Base-by-base conservation (phyloP, 2,888 invertebrate genomes). In the Toxonevra muliebris region DNA sequence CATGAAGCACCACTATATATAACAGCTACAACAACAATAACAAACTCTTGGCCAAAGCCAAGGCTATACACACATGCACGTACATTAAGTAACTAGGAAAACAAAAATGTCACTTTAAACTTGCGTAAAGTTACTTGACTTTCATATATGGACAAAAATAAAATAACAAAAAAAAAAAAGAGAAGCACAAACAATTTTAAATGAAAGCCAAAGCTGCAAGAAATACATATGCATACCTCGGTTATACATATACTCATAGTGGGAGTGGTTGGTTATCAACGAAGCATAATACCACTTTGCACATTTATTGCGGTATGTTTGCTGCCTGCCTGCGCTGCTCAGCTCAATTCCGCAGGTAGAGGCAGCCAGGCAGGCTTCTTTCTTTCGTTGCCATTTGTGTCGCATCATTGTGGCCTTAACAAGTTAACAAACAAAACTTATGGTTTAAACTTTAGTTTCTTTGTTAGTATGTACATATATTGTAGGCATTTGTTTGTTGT, bases 261-360 rank as follows among this genome's bases (percentile, higher is more conserved):
- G 75, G 74, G 75, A 73, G 75, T 72, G 69, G 67, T 30, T 45
- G 62, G 50, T 66, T 30, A 30, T 30, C 17, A 30, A 20, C 60
- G 48, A 45, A 59, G 59, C 45, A 41, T 59, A 43, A 9, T 43
- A 43, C 59, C 59, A 30, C 30, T 30, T 30, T 30, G 30, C 30
- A 30, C 30, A 59, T 59, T 43, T 59, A 59, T 59, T 59, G 41
- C 8, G 59, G 15, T 59, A 19, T 43, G 59, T 10, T 59, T 1
- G 12, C 15, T 15, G 7, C 19, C 30, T 30, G 7, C 30, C 30
- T 30, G 2, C 30, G 3, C 30, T 7, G 3, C 7, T 7, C 30
- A 2, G 2, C 30, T 30, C 30, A 4, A 30, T 7, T 30, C 3
- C 30, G 2, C 30, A 30, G 30, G 2, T 7, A 30, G 30, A 30